Conservation (phyloP, 2,113 vertebrate genomes). For the Sceloporus undulatus region DNA sequence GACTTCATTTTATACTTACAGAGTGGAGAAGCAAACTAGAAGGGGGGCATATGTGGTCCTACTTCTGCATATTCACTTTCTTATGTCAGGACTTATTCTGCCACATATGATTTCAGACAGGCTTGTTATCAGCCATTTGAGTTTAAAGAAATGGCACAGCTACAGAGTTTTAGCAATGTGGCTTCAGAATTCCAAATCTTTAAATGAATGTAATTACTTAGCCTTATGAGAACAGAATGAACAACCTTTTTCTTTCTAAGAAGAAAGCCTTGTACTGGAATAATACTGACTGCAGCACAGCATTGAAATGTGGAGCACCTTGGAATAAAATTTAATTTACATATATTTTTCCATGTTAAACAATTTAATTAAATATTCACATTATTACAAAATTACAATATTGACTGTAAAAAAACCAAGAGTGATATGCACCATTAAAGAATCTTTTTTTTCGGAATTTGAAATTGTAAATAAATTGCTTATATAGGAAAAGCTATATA, state of each 20-base stretch:
- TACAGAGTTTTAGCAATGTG: slow-evolving; percentile 25
- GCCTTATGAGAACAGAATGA: slow-evolving; percentile 67
- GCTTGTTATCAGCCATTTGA: slow-evolving; percentile 38
- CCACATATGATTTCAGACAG: slow-evolving; percentile 22
- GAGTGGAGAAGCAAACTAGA: not conserved
- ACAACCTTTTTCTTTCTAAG: slow-evolving; percentile 76
- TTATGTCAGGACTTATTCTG: not conserved
- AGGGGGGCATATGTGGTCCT: no score
- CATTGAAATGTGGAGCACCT: slow-evolving; percentile 75
- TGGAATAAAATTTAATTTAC: slow-evolving; percentile 81
- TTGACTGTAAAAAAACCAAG: slow-evolving; percentile 82
- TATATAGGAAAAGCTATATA: slow-evolving; percentile 80
- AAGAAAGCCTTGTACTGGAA: slow-evolving; percentile 84
- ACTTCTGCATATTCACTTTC: not conserved
- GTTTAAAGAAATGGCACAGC: slow-evolving; percentile 35
- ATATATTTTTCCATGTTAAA: slow-evolving; percentile 83
- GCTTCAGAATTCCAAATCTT: slow-evolving; percentile 33
- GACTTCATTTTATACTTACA: not conserved
- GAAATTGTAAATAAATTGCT: slow-evolving; percentile 70
- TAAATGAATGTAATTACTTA: slow-evolving; percentile 35
- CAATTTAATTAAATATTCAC: slow-evolving; percentile 86
- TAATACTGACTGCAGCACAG: slow-evolving; percentile 81
- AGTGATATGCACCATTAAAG: slow-evolving; percentile 84
- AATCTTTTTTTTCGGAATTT: slow-evolving; percentile 78
- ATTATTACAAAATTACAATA: slow-evolving; percentile 86